A percentile compares a stretch with the other conserved stretches of the same genome.
Conservation (phyloP, 2,797 vertebrate genomes). For the Etheostoma perlongum region DNA sequence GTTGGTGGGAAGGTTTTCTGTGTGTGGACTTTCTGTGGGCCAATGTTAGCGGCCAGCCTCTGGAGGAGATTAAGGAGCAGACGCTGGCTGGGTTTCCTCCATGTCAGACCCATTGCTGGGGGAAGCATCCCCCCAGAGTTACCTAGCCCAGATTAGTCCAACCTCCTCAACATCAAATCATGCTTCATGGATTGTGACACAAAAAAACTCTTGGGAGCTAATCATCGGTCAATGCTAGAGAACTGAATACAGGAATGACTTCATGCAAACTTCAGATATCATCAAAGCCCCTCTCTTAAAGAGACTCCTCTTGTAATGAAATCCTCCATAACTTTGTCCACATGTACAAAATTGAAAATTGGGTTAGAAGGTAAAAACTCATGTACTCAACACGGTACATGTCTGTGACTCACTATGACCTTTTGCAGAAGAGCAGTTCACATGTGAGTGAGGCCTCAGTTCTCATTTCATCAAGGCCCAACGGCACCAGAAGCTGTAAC, state of each 20-base stretch:
- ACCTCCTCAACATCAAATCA: slow-evolving; percentile 42
- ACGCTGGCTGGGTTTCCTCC: slow-evolving; percentile 61
- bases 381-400: background rate
- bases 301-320: slow-evolving; percentile 2
- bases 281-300: slow-evolving; percentile 1
- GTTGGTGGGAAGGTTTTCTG: slow-evolving; percentile 66
- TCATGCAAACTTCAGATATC: slow-evolving; percentile 19
- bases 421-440: slow-evolving; percentile 41
- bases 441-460: slow-evolving; percentile 48
- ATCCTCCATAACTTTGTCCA: background rate
- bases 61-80: slow-evolving; percentile 68
- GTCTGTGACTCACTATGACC: slow-evolving; percentile 56
- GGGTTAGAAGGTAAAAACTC: slow-evolving; percentile 3
- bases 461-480: slow-evolving; percentile 48
- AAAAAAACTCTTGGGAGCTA: background rate
- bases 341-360: slow-evolving; percentile 10
- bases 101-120: slow-evolving; percentile 42
- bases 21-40: background rate
- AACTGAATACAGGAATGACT: slow-evolving; percentile 18
- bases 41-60: slow-evolving; percentile 54
- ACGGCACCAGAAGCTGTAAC: slow-evolving; percentile 53
- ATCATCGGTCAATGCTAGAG: slow-evolving; percentile 17
- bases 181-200: slow-evolving; percentile 16
- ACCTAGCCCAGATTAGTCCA: slow-evolving; percentile 42
- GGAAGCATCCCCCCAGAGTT: slow-evolving; percentile 45